Conservation (phyloP, 2,797 vertebrate genomes). For the Malurus splendens region DNA sequence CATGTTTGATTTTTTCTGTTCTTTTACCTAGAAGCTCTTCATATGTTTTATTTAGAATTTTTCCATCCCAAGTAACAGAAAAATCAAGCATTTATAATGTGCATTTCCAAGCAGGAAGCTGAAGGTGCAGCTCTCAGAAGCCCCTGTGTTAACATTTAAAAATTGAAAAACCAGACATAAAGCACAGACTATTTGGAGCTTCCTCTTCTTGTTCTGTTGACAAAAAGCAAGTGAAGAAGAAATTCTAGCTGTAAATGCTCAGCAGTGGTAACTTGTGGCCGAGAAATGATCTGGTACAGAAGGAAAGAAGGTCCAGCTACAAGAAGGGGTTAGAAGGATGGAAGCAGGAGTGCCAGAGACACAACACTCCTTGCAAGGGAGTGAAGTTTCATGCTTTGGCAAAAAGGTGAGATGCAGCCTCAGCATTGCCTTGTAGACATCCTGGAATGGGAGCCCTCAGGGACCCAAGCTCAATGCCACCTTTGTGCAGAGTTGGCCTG, state of each 20-base stretch:
- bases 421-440: neutral
- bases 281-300: neutral
- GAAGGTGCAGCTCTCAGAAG: neutral
- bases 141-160: neutral
- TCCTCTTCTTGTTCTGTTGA: neutral
- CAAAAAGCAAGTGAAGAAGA: neutral
- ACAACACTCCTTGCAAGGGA: neutral
- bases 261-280: neutral
- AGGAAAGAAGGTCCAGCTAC: neutral
- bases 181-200: neutral
- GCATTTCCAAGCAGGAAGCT: conserved; percentile 14
- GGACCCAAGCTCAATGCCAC: neutral
- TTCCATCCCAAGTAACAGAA: neutral
- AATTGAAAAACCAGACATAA: neutral
- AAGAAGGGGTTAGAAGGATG: neutral
- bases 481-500: neutral
- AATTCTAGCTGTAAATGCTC: neutral
- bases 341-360: neutral
- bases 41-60: conserved; percentile 48
- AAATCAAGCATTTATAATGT: conserved; percentile 6
- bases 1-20: neutral
- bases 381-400: neutral
- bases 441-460: accelerated
- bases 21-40: conserved; percentile 3
- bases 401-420: neutral